phyloP scores from a whole-genome alignment of 2,797 vertebrate species.

The Parambassis ranga region DNA sequence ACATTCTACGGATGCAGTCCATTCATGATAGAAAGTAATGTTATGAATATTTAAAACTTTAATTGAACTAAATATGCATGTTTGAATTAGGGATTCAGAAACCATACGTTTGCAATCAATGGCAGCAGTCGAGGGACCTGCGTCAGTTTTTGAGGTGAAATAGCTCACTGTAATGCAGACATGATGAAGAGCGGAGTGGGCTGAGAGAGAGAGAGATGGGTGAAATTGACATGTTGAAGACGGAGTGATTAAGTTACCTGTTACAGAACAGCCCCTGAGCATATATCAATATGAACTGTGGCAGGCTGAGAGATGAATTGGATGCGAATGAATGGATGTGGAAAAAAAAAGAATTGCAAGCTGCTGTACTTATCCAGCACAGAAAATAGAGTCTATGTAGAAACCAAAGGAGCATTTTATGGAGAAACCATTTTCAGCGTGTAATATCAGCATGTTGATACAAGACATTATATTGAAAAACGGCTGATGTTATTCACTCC shows the following conservation, averaged over 20 bases:
- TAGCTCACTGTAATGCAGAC: slow-evolving; percentile 37
- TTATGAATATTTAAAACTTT: slow-evolving; percentile 49
- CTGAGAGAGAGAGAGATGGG: slow-evolving; percentile 38
- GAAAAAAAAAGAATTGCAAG: slow-evolving; percentile 29
- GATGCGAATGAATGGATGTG: slow-evolving; percentile 46
- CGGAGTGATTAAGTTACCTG: slow-evolving; percentile 68
- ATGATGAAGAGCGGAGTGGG: slow-evolving; percentile 41
- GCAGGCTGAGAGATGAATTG: slow-evolving; percentile 65
- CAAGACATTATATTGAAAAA: slow-evolving; percentile 56
- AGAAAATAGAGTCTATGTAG: slow-evolving; percentile 45
- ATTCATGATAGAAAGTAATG: slow-evolving; percentile 3
- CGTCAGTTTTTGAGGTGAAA: slow-evolving; percentile 43
- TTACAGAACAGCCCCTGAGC: slow-evolving; percentile 62
- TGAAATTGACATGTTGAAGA: slow-evolving; percentile 63
- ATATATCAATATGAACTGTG: slow-evolving; percentile 69
- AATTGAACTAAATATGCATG: slow-evolving; percentile 47
- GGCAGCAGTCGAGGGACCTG: slow-evolving; percentile 15
- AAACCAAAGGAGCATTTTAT: slow-evolving; percentile 57
- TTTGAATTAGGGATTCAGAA: slow-evolving; percentile 39
- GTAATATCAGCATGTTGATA: slow-evolving; percentile 58
- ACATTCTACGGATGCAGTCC: slow-evolving; percentile 15
- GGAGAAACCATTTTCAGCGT: slow-evolving; percentile 50
- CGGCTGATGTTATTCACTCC: slow-evolving; percentile 58
- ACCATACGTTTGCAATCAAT: slow-evolving; percentile 45
- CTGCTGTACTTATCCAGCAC: slow-evolving; percentile 33